Evolutionary conservation across 2,113 vertebrate genomes (phyloP), one percentile per base, ranked within the genome.

Genomic region (Lepisosteus osseus): DNA sequence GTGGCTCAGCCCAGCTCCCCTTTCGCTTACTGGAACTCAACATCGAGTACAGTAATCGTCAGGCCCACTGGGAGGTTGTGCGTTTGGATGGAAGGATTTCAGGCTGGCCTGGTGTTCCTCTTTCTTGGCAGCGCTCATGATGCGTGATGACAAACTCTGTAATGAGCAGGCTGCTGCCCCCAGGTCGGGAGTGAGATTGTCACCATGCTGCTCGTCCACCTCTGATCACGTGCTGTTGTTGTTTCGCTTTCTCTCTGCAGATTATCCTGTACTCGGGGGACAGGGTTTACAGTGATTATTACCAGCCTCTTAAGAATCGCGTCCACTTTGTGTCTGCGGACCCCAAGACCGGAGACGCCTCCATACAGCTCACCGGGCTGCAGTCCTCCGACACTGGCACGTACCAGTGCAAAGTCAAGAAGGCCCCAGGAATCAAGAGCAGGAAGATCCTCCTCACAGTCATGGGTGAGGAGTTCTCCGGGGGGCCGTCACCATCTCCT

Each of bases 401-500:
- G 0, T 99, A 97, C 64, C 95, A 97, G 75, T 99, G 97, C 83
- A 99, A 96, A 85, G 95, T 99, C 78, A 99, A 98, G 82, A 99
- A 98, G 79, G 91, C 90, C 66, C 97, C 97, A 0, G 96, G 95
- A 17, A 86, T 96, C 69, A 76, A 85, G 65, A 95, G 90, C 87
- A 90, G 75, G 77, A 97, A 96, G 83, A 84, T 95, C 70, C 84
- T 87, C n/a, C 90, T 99, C 45, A 91, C 79, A 2, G 97, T 99
- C 78, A 94, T 97, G 86, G 93, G 97, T 99, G 90, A 87, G 87
- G 7, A 7, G 41, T 5, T n/a, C 5, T 17, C 17, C 2, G 29
- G 29, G 29, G 29, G 29, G 57, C 14, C 7, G 3, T n/a, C 55
- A 73, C 14, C 47, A 9, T 9, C 47, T 51, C 47, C 47, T 51